phyloP scores from a whole-genome alignment of 2,888 invertebrate genomes.

The Spicauda simplicius region DNA sequence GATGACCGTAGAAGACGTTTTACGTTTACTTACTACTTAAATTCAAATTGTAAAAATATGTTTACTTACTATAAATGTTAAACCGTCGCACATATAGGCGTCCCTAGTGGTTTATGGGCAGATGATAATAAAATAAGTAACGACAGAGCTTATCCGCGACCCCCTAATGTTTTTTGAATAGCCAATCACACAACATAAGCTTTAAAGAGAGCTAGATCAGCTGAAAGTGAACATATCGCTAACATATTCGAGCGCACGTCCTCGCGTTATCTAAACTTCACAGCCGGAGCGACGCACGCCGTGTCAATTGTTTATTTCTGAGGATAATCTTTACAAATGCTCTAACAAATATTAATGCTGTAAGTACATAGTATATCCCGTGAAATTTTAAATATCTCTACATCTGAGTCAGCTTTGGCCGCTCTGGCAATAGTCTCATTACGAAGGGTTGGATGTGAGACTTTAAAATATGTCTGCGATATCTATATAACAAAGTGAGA shows the following conservation, averaged over 20 bases:
- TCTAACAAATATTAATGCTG: slow-evolving; percentile 14
- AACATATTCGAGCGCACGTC: slow-evolving; percentile 74
- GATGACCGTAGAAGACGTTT: no score
- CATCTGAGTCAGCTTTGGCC: background rate
- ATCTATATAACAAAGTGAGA: background rate
- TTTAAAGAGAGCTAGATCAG: slow-evolving; percentile 51
- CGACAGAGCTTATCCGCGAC: background rate
- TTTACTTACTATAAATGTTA: no score
- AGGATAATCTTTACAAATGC: slow-evolving; percentile 68
- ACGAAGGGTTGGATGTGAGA: background rate
- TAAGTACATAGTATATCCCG: background rate
- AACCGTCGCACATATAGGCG: no score
- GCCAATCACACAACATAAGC: slow-evolving; percentile 17
- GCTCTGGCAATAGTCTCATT: slow-evolving; percentile 1
- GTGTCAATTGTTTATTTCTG: slow-evolving; percentile 67
- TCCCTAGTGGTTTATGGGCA: background rate
- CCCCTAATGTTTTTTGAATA: slow-evolving; percentile 14
- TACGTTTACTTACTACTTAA: no score
- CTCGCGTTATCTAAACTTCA: slow-evolving; percentile 59
- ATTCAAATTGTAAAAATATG: no score
- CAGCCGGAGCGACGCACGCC: slow-evolving; percentile 53
- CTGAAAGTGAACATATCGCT: slow-evolving; percentile 63
- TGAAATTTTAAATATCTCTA: background rate
- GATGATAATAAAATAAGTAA: background rate
- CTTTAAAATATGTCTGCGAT: background rate